Conservation (phyloP, 2,113 vertebrate species). For the Setophaga kirtlandii region DNA sequence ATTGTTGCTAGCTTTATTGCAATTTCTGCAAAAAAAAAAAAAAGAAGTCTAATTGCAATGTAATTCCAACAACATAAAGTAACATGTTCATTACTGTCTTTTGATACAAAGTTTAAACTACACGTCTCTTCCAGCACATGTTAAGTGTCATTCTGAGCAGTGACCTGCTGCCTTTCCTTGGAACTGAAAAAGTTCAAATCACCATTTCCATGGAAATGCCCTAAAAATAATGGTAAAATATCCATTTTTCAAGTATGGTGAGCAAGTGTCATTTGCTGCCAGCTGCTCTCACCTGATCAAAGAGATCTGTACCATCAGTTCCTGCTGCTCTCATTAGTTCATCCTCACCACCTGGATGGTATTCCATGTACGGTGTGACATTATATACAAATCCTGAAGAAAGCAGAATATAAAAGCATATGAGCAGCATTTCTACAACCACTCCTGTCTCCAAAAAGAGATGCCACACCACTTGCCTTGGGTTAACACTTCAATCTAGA, state of each 20-base stretch:
- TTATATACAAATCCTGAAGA: conserved; percentile 92
- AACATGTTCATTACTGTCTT: not conserved
- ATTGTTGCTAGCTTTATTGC: not conserved
- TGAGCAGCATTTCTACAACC: not conserved
- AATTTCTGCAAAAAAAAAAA: not conserved
- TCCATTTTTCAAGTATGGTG: not conserved
- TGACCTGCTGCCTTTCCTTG: not conserved
- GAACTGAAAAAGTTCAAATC: not conserved
- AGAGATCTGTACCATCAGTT: conserved; percentile 91
- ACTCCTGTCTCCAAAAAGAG: not conserved
- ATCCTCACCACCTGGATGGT: conserved; percentile 94
- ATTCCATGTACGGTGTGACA: conserved; percentile 94
- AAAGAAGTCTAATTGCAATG: not conserved
- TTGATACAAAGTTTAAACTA: not conserved
- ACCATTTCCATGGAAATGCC: not conserved
- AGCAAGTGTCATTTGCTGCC: not conserved
- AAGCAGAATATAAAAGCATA: not conserved
- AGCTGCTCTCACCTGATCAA: conserved; percentile 87
- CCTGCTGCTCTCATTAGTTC: conserved; percentile 95
- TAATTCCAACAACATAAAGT: not conserved
- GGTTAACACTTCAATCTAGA: not conserved
- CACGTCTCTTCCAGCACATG: rapidly evolving
- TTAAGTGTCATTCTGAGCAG: not conserved
- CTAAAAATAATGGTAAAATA: not conserved
- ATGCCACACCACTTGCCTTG: not conserved